Percentiles rank a stretch among this genome's conserved stretches.
Conservation (phyloP, 2,888 invertebrate genomes). For the Pogonocherus hispidulus region DNA sequence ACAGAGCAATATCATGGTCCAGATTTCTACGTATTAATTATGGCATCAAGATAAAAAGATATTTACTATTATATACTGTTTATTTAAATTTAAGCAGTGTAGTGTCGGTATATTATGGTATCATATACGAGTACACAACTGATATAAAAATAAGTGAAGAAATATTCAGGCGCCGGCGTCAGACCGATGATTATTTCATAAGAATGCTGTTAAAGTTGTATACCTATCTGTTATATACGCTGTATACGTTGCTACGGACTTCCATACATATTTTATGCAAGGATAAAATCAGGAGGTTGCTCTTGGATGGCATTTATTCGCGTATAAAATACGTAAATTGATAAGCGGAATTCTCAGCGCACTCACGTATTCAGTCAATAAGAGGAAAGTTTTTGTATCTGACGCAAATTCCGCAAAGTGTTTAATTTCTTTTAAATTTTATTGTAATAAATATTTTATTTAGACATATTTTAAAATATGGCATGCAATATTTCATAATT, state of each 20-base stretch:
- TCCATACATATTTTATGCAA: constrained; percentile 1
- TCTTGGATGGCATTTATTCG: not conserved
- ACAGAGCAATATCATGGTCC: too few relatives aligned
- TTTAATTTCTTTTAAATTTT: too few relatives aligned
- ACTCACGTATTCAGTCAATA: not conserved
- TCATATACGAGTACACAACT: not conserved
- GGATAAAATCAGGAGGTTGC: not conserved
- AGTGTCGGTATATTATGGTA: too few relatives aligned
- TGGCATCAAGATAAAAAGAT: too few relatives aligned
- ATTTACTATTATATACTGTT: too few relatives aligned
- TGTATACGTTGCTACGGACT: constrained; percentile 6
- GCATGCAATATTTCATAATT: too few relatives aligned
- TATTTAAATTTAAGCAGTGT: too few relatives aligned
- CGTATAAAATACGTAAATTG: constrained; percentile 2
- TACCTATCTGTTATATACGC: constrained; percentile 3
- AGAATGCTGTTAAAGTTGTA: constrained; percentile 20
- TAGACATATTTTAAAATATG: too few relatives aligned
- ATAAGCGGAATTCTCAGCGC: not conserved
- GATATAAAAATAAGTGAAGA: constrained; percentile 26
- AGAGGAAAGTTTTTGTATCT: not conserved
- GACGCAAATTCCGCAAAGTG: constrained; percentile 27
- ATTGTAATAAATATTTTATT: too few relatives aligned
- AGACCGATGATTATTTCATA: constrained; percentile 20
- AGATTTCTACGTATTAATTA: too few relatives aligned
- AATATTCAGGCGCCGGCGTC: constrained; percentile 31